phyloP scores from a whole-genome alignment of 92 coral and sea anemone species.

The Porites cylindrica region DNA sequence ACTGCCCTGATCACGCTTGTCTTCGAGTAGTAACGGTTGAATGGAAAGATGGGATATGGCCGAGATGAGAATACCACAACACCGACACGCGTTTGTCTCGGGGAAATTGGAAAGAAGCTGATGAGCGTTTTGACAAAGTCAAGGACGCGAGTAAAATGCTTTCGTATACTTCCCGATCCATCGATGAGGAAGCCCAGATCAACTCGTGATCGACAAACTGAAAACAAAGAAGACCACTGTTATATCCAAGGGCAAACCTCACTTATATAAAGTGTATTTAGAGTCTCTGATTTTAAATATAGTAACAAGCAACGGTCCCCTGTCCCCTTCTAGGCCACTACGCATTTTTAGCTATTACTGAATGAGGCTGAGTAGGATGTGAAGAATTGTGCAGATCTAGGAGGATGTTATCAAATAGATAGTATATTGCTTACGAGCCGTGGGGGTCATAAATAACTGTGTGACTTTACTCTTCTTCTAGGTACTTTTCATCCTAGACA shows the following conservation, averaged over 20 bases:
- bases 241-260: background rate
- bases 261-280: too few species aligned
- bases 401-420: too few species aligned
- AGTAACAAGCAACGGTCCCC: too few species aligned
- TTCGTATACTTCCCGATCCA: constrained; percentile 85
- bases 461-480: too few species aligned
- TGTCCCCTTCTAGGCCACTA: too few species aligned
- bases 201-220: constrained; percentile 75
- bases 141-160: constrained; percentile 68
- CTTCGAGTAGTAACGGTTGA: constrained; percentile 66
- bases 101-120: constrained; percentile 75
- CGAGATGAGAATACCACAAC: constrained; percentile 72
- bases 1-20: constrained; percentile 54
- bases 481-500: too few species aligned
- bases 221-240: constrained; percentile 2
- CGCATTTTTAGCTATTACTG: too few species aligned
- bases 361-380: too few species aligned
- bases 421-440: too few species aligned
- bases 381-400: too few species aligned
- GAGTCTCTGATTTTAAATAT: too few species aligned
- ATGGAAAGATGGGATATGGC: constrained; percentile 71
- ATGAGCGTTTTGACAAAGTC: constrained; percentile 79
- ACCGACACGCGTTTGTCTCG: constrained; percentile 77
- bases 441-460: too few species aligned
- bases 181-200: constrained; percentile 84